Conservation (phyloP, 2,113 vertebrate genomes). For the Rattus norvegicus region GRCr8 NC_086034.1:33674501-33675000, state of each 20-base stretch:
- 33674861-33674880: neutral
- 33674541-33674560: neutral
- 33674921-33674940: neutral
- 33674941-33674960: neutral
- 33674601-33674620: too few species aligned
- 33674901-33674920: neutral
- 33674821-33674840: neutral
- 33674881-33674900: neutral
- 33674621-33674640: neutral
- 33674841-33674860: neutral
- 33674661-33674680: neutral
- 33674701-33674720: neutral
- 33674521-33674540: neutral
- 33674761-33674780: neutral
- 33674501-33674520: too few species aligned
- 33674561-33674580: too few species aligned
- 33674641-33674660: neutral
- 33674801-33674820: neutral
- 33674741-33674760: neutral
- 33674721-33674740: neutral
- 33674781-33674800: too few species aligned
- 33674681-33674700: neutral
- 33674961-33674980: neutral
- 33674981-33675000: neutral
- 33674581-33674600: too few species aligned